phyloP scores from a whole-genome alignment of 2,888 invertebrate species.

The Agriopis aurantiaria region DNA sequence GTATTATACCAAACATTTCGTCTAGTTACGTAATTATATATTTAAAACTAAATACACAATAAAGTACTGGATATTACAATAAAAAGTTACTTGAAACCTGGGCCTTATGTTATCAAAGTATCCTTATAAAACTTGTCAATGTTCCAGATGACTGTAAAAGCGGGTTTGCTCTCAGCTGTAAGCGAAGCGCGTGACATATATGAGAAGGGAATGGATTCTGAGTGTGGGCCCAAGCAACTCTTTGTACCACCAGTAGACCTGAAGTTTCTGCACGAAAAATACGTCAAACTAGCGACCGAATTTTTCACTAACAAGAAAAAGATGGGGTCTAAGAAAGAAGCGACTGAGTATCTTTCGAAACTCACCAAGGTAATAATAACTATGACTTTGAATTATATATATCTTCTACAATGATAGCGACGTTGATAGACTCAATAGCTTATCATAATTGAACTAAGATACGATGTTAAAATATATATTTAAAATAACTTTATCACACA shows the following conservation, averaged over 20 bases:
- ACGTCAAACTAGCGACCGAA: neutral
- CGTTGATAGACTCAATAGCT: too few species aligned
- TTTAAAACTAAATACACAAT: too few species aligned
- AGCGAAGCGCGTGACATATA: constrained; percentile 4
- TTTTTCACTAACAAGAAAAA: constrained; percentile 5
- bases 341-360: neutral
- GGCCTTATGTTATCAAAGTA: neutral
- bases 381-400: too few species aligned
- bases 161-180: constrained; percentile 2
- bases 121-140: neutral
- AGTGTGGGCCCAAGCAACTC: constrained; percentile 11
- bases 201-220: constrained; percentile 12
- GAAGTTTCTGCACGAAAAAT: constrained; percentile 12
- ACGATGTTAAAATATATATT: too few species aligned
- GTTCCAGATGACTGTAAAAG: constrained; percentile 10
- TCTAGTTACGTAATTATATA: too few species aligned
- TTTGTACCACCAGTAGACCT: constrained; percentile 11
- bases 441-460: too few species aligned
- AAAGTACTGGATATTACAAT: too few species aligned
- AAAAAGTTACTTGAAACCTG: too few species aligned
- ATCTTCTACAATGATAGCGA: neutral
- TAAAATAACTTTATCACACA: too few species aligned
- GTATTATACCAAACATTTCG: too few species aligned
- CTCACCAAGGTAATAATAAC: constrained; percentile 7
- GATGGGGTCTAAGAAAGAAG: constrained; percentile 6